Percentiles rank a stretch among this genome's conserved stretches.
Conservation (phyloP, 1,140 invertebrate species). For the Melipona quadrifasciata region DNA sequence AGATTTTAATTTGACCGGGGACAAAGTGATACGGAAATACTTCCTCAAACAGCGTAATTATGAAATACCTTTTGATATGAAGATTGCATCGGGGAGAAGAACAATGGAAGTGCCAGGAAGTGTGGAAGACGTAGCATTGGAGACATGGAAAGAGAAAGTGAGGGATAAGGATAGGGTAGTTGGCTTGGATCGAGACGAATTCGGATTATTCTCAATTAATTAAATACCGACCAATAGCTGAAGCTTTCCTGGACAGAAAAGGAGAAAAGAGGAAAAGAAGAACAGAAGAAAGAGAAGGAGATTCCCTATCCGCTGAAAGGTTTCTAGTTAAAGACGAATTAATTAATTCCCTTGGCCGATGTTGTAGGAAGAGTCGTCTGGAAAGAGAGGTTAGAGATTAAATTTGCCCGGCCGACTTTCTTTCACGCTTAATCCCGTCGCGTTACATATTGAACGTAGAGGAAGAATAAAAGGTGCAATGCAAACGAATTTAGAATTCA, state of each 20-base stretch:
- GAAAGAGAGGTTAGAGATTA: constrained; percentile 10
- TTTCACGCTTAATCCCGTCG: constrained; percentile 20
- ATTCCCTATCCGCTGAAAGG: constrained; percentile 46
- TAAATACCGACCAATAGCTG: constrained; percentile 65
- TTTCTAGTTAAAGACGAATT: constrained; percentile 55
- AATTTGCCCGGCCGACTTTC: constrained; percentile 37
- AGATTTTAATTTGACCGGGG: neutral
- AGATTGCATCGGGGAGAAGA: constrained; percentile 29
- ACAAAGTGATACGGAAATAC: neutral
- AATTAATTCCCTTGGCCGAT: constrained; percentile 60
- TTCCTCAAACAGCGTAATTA: constrained; percentile 40
- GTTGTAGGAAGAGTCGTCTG: neutral
- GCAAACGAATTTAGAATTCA: constrained; percentile 51
- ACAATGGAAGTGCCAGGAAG: constrained; percentile 38
- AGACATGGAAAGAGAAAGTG: constrained; percentile 44
- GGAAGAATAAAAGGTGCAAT: constrained; percentile 34
- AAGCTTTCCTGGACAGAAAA: neutral
- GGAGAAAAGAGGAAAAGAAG: neutral
- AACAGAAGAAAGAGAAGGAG: neutral
- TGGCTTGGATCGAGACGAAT: constrained; percentile 49
- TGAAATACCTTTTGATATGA: constrained; percentile 53
- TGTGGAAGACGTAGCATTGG: constrained; percentile 27
- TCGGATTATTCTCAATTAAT: constrained; percentile 72
- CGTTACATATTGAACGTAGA: constrained; percentile 38
- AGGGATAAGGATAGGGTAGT: constrained; percentile 14